Percentiles rank a stretch among this genome's conserved stretches.
phyloP scores from a whole-genome alignment of 2,888 invertebrate species.

The Teleogryllus oceanicus region DNA sequence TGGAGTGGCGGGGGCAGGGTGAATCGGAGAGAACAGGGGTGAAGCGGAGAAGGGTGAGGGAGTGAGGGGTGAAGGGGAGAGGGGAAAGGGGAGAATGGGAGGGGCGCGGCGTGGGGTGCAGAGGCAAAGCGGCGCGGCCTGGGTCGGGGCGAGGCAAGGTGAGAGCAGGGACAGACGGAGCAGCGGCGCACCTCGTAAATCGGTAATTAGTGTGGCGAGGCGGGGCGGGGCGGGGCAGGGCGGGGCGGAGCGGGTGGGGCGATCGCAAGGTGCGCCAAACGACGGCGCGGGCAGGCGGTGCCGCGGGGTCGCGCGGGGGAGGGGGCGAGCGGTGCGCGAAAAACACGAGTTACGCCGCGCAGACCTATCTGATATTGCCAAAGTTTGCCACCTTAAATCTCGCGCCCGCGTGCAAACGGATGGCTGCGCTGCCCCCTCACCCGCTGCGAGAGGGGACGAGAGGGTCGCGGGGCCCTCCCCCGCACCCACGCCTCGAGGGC shows the following conservation, averaged over 20 bases:
- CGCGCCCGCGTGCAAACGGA: background rate
- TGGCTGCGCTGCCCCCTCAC: too few species aligned
- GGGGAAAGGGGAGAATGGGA: too few species aligned
- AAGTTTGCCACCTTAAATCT: slow-evolving; percentile 6
- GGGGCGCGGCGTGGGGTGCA: too few species aligned
- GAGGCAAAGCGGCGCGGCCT: background rate
- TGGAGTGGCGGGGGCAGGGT: too few species aligned
- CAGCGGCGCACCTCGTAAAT: background rate
- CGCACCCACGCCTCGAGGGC: too few species aligned
- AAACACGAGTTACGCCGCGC: background rate
- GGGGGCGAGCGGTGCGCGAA: background rate
- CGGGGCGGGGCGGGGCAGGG: background rate
- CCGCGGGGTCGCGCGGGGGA: background rate
- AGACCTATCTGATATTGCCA: background rate
- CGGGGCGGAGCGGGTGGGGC: background rate
- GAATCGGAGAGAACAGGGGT: too few species aligned
- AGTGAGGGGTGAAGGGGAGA: background rate
- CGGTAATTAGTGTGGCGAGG: background rate
- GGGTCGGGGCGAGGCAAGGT: background rate
- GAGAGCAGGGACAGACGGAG: background rate
- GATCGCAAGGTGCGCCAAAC: slow-evolving; percentile 21
- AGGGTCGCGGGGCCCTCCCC: too few species aligned
- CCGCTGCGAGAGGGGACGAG: too few species aligned
- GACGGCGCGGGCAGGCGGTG: background rate
- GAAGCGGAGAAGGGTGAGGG: background rate